Evolutionary conservation across 2,888 invertebrate species (phyloP).

Genomic region (Hyalella azteca): DNA sequence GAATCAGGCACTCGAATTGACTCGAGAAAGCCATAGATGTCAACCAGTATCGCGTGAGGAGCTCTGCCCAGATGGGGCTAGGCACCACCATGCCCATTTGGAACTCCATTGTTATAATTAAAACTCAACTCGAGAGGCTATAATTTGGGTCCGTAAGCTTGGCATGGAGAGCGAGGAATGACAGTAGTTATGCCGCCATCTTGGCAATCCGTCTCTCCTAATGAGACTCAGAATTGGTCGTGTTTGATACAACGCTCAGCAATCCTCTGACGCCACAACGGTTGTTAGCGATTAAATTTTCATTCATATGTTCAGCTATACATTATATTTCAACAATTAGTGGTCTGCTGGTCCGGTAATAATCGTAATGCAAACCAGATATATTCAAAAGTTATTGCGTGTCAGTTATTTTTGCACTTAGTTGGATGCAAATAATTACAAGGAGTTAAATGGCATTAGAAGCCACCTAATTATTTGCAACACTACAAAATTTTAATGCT

Average conservation of each 20-base stretch:
- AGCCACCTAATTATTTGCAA: too few relatives aligned
- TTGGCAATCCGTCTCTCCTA: not conserved
- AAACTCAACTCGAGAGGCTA: constrained; percentile 20
- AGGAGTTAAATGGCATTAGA: too few relatives aligned
- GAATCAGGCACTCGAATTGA: constrained; percentile 26
- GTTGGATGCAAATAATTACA: too few relatives aligned
- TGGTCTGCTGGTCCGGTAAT: too few relatives aligned
- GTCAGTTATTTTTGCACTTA: too few relatives aligned
- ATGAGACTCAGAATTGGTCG: not conserved
- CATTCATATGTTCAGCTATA: too few relatives aligned
- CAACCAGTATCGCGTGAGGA: not conserved
- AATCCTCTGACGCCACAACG: too few relatives aligned
- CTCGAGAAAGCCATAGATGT: constrained; percentile 30
- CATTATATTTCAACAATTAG: too few relatives aligned
- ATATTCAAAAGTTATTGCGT: too few relatives aligned
- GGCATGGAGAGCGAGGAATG: not conserved
- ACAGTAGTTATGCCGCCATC: not conserved
- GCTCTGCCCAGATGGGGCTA: constrained; percentile 14
- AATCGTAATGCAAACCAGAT: too few relatives aligned
- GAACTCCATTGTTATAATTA: constrained; percentile 20
- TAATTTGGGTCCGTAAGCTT: not conserved
- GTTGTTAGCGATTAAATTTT: too few relatives aligned
- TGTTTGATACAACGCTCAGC: constrained; percentile 3
- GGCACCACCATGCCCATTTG: not conserved
- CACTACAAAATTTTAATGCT: too few relatives aligned